Evolutionary conservation across 2,113 vertebrate species (phyloP), one percentile per base, ranked within the genome.

Genomic region (Odocoileus virginianus): DNA sequence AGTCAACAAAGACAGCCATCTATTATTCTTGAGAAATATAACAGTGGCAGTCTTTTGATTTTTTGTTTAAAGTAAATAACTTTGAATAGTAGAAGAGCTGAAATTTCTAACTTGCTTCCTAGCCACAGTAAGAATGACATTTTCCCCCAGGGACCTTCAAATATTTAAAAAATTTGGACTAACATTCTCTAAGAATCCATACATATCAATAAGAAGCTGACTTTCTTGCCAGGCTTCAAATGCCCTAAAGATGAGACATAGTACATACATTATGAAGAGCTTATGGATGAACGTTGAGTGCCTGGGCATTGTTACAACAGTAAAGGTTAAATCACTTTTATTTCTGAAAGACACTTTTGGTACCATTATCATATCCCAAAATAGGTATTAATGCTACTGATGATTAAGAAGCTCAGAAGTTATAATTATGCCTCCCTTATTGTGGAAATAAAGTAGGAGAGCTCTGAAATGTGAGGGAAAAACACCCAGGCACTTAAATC

Each of bases 401-500:
- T 93, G 71, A 89, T 95, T 74, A 93, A 89, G 78, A 82, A 47
- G 60, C 21, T 33, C 21, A 95, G 61, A 64, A 67, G 84, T 58
- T 55, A 7, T 4, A 67, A 61, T 58, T 52, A 33, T 0, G 14
- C 36, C 1, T 0, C 45, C 54, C 33, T 40, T 25, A 58, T 28
- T 17, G 12, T 87, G 19, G 28, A 57, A 52, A 36, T 27, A 36
- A 95, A 82, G 91, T 2, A 27, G 36, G 3, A 95, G 55, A 64
- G 55, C 58, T 91, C 58, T 0, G 0, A 52, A 91, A 95, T 50
- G 54, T 58, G 47, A 97, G 83, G 40, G 30, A 40, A 36, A 7
- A 96, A 89, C 79, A 98, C 64, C 82, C 87, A 93, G 91, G 96
- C 90, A 94, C 84, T 23, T 2, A 52, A 93, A 88, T 90, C 71